These are phyloP conservation scores for Drosophila pseudotakahashii DNA, from an alignment of 2,888 invertebrate species.

Conservation along the genomic window DNA sequence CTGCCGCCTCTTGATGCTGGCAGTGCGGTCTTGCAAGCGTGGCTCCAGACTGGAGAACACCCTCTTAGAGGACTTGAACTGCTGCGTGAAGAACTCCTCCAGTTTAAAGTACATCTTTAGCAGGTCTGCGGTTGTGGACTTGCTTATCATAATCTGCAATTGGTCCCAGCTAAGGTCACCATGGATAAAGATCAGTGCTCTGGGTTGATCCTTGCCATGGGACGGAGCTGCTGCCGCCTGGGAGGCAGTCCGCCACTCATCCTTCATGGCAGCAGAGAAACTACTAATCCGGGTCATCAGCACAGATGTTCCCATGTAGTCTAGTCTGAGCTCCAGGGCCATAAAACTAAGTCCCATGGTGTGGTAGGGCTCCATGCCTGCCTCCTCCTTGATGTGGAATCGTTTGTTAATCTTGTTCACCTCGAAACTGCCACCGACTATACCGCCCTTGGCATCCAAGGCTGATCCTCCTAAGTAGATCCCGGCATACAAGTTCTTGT, in stretches of 20 bases:
- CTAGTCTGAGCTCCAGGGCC: slow-evolving; percentile 94
- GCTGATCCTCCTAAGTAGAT: slow-evolving; percentile 95
- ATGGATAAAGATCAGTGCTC: slow-evolving; percentile 95
- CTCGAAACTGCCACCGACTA: slow-evolving; percentile 98
- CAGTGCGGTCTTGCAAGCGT: slow-evolving; percentile 82
- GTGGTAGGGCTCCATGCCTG: slow-evolving; percentile 95
- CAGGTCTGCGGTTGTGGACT: slow-evolving; percentile 98
- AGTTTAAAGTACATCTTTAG: slow-evolving; percentile 98
- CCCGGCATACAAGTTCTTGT: slow-evolving; percentile 95
- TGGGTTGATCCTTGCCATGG: slow-evolving; percentile 81
- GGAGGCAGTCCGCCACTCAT: slow-evolving; percentile 91
- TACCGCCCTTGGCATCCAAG: slow-evolving; percentile 98
- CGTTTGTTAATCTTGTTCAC: slow-evolving; percentile 94
- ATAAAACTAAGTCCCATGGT: slow-evolving; percentile 92
- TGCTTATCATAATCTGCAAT: slow-evolving; percentile 97
- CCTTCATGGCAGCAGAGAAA: slow-evolving; percentile 91
- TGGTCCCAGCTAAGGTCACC: slow-evolving; percentile 98
- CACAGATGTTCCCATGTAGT: slow-evolving; percentile 99
- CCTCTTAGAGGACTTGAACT: slow-evolving; percentile 97
- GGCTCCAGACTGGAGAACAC: slow-evolving; percentile 92
- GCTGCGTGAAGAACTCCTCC: slow-evolving; percentile 98
- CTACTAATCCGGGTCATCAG: slow-evolving; percentile 95
- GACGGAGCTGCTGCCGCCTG: slow-evolving; percentile 60
- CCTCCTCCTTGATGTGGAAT: slow-evolving; percentile 95
- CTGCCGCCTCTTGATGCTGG: slow-evolving; percentile 82